A percentile compares a stretch with the other conserved stretches of the same genome.
These are phyloP conservation scores for Pygocentrus nattereri DNA, from an alignment of 2,797 vertebrate species.

Conservation along the genomic window DNA sequence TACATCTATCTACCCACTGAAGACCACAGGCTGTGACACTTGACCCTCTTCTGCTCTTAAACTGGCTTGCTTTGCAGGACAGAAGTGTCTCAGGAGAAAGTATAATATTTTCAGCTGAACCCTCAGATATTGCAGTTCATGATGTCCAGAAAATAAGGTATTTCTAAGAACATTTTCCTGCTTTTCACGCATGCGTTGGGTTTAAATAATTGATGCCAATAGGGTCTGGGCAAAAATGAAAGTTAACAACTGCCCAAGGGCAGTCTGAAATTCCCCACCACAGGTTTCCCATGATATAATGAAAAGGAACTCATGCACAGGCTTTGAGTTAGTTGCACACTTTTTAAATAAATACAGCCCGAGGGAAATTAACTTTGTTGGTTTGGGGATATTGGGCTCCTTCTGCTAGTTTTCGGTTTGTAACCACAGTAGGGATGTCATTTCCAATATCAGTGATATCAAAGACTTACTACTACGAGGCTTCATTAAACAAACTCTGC, in stretches of 20 bases:
- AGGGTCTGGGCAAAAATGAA: conserved; percentile 56
- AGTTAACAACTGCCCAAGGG: conserved; percentile 66
- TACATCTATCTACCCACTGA: neutral
- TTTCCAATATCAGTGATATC: conserved; percentile 28
- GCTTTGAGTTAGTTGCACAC: conserved; percentile 54
- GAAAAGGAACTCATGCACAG: conserved; percentile 63
- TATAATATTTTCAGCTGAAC: conserved; percentile 24
- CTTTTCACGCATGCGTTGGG: conserved; percentile 50
- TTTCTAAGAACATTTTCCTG: conserved; percentile 48
- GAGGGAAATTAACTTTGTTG: conserved; percentile 66
- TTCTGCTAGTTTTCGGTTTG: conserved; percentile 36
- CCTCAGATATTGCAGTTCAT: conserved; percentile 41
- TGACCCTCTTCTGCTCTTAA: conserved; percentile 32
- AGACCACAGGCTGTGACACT: conserved; percentile 12
- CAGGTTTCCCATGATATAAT: conserved; percentile 65
- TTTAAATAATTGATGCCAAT: conserved; percentile 71
- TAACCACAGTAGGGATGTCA: conserved; percentile 35
- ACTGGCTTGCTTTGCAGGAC: conserved; percentile 39
- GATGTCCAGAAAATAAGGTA: conserved; percentile 38
- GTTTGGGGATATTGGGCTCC: conserved; percentile 55
- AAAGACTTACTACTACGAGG: conserved; percentile 5
- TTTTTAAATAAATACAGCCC: conserved; percentile 62
- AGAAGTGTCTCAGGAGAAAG: conserved; percentile 8
- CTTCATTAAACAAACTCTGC: conserved; percentile 23
- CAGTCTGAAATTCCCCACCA: conserved; percentile 48